These are phyloP conservation scores for Campoletis raptor DNA, from an alignment of 2,888 invertebrate species.

Conservation along the genomic window DNA sequence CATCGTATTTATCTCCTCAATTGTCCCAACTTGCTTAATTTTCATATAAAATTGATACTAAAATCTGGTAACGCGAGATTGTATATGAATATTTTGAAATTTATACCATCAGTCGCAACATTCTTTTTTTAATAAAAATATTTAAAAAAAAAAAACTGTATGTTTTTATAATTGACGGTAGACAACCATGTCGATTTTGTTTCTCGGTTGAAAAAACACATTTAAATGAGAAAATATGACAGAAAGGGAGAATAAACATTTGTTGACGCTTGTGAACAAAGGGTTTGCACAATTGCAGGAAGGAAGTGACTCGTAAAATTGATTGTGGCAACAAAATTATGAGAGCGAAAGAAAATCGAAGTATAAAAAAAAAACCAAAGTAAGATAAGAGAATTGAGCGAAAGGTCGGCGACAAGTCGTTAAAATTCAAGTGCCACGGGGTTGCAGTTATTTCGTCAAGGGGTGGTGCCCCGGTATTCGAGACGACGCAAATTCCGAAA, in stretches of 20 bases:
- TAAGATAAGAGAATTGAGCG: slow-evolving; percentile 21
- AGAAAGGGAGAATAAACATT: slow-evolving; percentile 16
- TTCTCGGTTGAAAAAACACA: not conserved
- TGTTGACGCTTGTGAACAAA: slow-evolving; percentile 19
- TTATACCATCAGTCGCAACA: not conserved
- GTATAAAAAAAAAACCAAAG: slow-evolving; percentile 1
- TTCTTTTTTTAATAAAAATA: not conserved
- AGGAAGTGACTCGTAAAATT: slow-evolving; percentile 38
- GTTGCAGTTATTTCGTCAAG: slow-evolving; percentile 48
- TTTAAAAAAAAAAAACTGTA: not conserved
- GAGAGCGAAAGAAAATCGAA: not conserved
- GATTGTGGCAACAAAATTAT: not conserved
- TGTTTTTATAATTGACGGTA: not conserved
- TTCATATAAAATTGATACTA: not conserved
- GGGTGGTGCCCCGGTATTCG: slow-evolving; percentile 15
- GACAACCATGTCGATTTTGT: not conserved
- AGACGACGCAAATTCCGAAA: slow-evolving; percentile 56
- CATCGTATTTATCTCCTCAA: not conserved
- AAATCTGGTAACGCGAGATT: not conserved
- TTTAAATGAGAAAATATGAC: not conserved
- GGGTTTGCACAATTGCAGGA: slow-evolving; percentile 13
- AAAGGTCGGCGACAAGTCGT: slow-evolving; percentile 55
- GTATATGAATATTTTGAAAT: not conserved
- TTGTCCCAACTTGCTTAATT: not conserved
- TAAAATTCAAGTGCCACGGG: slow-evolving; percentile 60